A percentile compares a stretch with the other conserved stretches of the same genome.
phyloP scores from a whole-genome alignment of 2,113 vertebrate species.

The Pygoscelis antarcticus region DNA sequence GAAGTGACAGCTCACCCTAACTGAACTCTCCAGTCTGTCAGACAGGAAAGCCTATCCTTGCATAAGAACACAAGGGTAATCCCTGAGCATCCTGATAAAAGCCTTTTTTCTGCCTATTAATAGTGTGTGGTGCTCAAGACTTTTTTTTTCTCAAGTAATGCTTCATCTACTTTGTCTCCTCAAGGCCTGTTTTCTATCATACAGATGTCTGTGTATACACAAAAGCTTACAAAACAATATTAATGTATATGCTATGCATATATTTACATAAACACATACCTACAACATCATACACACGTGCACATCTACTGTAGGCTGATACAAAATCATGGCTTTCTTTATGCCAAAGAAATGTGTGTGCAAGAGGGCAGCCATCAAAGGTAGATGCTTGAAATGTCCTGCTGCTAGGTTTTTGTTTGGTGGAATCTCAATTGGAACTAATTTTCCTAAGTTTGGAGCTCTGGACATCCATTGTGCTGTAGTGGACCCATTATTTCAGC shows the following conservation, averaged over 20 bases:
- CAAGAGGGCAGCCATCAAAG: neutral
- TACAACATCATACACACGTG: fast-evolving
- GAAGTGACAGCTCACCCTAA: neutral
- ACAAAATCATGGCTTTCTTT: neutral
- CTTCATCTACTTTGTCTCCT: neutral
- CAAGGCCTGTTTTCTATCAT: neutral
- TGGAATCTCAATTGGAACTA: neutral
- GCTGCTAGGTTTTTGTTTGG: neutral
- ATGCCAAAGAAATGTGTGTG: neutral
- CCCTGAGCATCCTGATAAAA: slow-evolving; percentile 22
- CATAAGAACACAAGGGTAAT: slow-evolving; percentile 30
- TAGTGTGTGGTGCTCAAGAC: neutral
- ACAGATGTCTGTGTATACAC: neutral
- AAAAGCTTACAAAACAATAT: neutral
- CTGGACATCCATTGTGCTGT: neutral
- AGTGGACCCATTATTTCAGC: neutral
- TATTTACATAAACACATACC: neutral
- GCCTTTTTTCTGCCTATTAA: slow-evolving; percentile 23
- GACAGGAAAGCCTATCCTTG: neutral
- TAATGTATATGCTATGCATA: neutral
- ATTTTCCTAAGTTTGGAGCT: neutral
- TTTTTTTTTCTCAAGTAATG: neutral
- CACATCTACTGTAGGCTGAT: neutral
- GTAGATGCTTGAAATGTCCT: neutral
- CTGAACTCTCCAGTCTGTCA: neutral